Base-by-base conservation (phyloP, 2,888 invertebrate species). In the Lepetodrilus schrolli region DNA sequence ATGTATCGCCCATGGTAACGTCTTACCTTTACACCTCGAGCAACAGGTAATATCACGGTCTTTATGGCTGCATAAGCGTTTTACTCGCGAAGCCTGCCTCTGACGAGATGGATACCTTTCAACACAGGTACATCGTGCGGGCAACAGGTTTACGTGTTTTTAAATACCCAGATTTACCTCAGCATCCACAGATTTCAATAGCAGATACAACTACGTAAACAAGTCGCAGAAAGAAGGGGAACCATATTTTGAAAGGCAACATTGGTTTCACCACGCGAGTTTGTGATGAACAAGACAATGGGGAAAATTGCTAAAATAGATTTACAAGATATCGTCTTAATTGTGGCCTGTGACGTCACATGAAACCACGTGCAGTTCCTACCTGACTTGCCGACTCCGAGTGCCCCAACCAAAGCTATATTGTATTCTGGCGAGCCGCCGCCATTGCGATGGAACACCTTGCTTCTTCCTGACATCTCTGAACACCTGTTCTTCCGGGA, bases 351-450 rank as follows among this genome's bases (percentile, higher is more conserved):
- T 47, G 49, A 58, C 65, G 48, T 17, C 30, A 48, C 26, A 51
- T 3, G 17, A 7, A 13, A 30, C 13, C 34, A 58, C 58, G 30
- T 58, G 58, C 58, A 58, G n/a, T n/a, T n/a, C 77, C 48, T 21
- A 95, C 95, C 95, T 83, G 95, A 95, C 91, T 96, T 96, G 10
- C 95, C 95, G 70, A 95, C 95, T 58, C 95, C 95, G 23, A 94
- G 93, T 86, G 95, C 95, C 2, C 95, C 95, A 36, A 96, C 90
- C 4, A 96, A 70, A 38, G 83, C 85, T 13, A 87, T 82, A 69
- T 86, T 85, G 50, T 81, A 84, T 73, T 86, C 83, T 37, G 80
- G 76, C 7, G 76, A 23, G 0, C 79, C 73, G n/a, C 70, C 70
- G 13, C 71, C 71, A 70, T 78, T 79, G 21, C 76, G 74, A 58